Base-by-base conservation (phyloP, 2,113 vertebrate genomes). In the Sakesphorus luctuosus region DNA sequence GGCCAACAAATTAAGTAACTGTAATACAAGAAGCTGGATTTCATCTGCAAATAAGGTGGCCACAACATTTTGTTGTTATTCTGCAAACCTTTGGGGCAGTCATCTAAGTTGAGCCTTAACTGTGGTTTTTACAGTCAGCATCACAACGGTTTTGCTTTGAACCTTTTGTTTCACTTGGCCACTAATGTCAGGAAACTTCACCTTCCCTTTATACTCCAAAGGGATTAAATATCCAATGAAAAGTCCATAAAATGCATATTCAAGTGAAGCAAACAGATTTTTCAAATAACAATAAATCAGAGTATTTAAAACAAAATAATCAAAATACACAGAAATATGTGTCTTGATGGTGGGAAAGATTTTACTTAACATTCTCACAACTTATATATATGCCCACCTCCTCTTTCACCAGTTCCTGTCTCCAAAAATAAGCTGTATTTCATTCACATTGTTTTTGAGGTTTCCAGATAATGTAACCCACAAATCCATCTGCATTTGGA, bases 351-450 rank as follows among this genome's bases (percentile, higher is more conserved):
- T 95, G 94, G 78, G 93, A 88, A 96, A 92, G 55, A 84, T 59
- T 95, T 93, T 81, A 66, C 43, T 78, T 13, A 65, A 18, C 18
- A 63, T 93, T 97, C 83, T 92, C 74, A 88, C 65, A 84, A 69
- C 26, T 17, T 40, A 56, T 35, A 62, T n/a, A 69, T 43, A 76
- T 6, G 73, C 13, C 11, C 23, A 69, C 33, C 31, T 77, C 18
- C 16, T 93, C 25, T 49, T 92, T 87, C 0, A 2, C 63, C 76
- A 62, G 50, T 55, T 92, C 46, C 71, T 81, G 91, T 63, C 77
- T 90, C 76, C 83, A 94, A 79, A 84, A 89, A 56, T 74, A 82
- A 95, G 59, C 75, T 97, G 62, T 87, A 69, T 92, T 97, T 92
- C 86, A 87, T 91, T 92, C 73, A 91, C 31, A 9, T 36, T 67